phyloP scores from a whole-genome alignment of 2,888 invertebrate genomes.

The Synergus laeviventris region DNA sequence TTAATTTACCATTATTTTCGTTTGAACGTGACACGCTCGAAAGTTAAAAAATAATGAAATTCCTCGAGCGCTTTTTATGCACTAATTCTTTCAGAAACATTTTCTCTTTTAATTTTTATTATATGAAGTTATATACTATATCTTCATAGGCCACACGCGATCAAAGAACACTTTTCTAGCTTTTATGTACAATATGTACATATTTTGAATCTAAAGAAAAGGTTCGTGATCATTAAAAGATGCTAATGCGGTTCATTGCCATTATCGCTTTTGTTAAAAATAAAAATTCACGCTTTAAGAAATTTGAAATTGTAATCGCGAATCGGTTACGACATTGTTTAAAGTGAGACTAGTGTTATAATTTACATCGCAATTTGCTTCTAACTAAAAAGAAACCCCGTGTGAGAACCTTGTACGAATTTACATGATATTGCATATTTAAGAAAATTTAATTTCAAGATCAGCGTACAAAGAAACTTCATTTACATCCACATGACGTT shows the following conservation, averaged over 20 bases:
- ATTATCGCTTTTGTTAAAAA: conserved; percentile 15
- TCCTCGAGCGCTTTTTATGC: background rate
- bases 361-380: too few species aligned
- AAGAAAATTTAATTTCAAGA: background rate
- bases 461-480: background rate
- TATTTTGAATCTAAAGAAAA: conserved; percentile 20
- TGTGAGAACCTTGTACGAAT: background rate
- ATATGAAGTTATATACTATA: conserved; percentile 1
- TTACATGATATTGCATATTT: conserved; percentile 1
- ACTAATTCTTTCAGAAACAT: background rate
- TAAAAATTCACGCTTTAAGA: background rate
- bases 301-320: background rate
- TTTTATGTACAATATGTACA: too few species aligned
- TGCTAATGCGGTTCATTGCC: conserved; percentile 10
- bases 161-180: background rate
- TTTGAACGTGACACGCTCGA: background rate
- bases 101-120: conserved; percentile 23
- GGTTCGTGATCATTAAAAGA: background rate
- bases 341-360: too few species aligned
- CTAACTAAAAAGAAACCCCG: background rate
- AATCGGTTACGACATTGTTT: background rate
- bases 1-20: background rate
- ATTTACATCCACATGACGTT: background rate
- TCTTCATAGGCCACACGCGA: conserved; percentile 25
- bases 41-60: background rate